Base-by-base conservation (phyloP, 1,140 invertebrate genomes). In the Panagrolaimus sp. region DNA sequence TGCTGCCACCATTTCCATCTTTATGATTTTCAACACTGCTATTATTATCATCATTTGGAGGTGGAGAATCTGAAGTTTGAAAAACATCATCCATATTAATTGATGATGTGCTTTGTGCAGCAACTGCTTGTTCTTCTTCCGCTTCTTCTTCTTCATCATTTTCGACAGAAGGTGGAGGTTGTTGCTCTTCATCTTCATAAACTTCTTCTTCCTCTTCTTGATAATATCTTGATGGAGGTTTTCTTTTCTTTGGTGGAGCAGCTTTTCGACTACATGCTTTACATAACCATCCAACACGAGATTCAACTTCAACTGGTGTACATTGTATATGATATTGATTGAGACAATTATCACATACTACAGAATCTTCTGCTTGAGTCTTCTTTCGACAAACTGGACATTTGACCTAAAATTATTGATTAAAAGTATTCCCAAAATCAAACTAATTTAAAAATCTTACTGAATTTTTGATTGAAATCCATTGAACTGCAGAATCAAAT, bases 1-100 rank as follows among this genome's bases (percentile, higher is more conserved):
- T n/a, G 10, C 48, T 8, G 8, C 48, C n/a, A n/a, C n/a, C n/a
- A n/a, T n/a, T n/a, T n/a, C n/a, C n/a, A 10, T 8, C 48, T 21
- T 52, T n/a, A 10, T 52, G 48, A 10, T 52, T 52, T 24, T 52
- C 48, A 15, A 52, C 26, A 24, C 48, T 52, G 48, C 48, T 52
- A 24, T 52, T 52, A 24, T 52, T 52, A 52, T 52, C 48, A 24
- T 52, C 48, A 0, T 7, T 24, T 21, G 9, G 7, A 8, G 17
- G 2, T 14, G 17, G n/a, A 0, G 1, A 8, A 21, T 52, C 7
- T n/a, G 9, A n/a, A 4, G 17, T 24, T 24, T 52, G n/a, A 52
- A 21, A n/a, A 24, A n/a, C 26, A 7, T 52, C 48, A 52, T 52
- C 48, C 48, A 52, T 8, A 24, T 24, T 24, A 12, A 52, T 24